Conservation (phyloP, 1,140 invertebrate species). For the Chlorops oryzae region DNA sequence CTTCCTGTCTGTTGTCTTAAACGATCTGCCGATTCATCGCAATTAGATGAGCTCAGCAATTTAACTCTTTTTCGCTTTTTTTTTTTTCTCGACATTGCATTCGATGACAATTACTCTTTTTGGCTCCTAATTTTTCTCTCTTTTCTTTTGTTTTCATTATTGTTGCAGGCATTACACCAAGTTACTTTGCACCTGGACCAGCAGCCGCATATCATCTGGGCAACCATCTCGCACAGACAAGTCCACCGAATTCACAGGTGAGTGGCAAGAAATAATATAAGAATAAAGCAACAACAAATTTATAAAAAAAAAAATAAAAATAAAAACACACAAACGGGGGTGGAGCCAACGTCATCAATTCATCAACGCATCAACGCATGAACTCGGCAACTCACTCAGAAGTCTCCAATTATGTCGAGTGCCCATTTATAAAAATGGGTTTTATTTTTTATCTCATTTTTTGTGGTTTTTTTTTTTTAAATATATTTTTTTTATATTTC, state of each 20-base stretch:
- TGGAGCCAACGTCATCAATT: too few relatives aligned
- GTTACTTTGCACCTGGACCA: constrained; percentile 46
- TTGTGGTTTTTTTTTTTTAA: too few relatives aligned
- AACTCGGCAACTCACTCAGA: too few relatives aligned
- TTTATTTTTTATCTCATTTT: too few relatives aligned
- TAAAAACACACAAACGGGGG: neutral
- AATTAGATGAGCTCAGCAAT: constrained; percentile 18
- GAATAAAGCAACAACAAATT: constrained; percentile 4
- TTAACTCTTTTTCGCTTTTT: constrained; percentile 20
- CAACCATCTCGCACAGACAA: constrained; percentile 46
- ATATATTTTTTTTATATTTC: too few relatives aligned
- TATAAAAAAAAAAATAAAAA: constrained; percentile 1
- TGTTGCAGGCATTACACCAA: constrained; percentile 45
- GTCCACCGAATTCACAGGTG: constrained; percentile 46
- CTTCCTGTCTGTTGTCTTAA: neutral
- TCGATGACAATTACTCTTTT: constrained; percentile 2
- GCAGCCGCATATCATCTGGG: constrained; percentile 47
- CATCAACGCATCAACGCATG: too few relatives aligned
- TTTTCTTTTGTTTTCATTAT: constrained; percentile 15
- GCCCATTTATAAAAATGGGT: too few relatives aligned
- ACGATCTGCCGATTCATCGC: constrained; percentile 13
- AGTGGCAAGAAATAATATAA: too few relatives aligned
- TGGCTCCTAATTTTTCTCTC: too few relatives aligned
- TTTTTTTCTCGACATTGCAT: constrained; percentile 3
- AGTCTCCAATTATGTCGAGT: too few relatives aligned